A percentile compares a stretch with the other conserved stretches of the same genome.
These are phyloP conservation scores for Eurystomus gularis DNA, from an alignment of 2,113 vertebrate species.

Conservation along the genomic window DNA sequence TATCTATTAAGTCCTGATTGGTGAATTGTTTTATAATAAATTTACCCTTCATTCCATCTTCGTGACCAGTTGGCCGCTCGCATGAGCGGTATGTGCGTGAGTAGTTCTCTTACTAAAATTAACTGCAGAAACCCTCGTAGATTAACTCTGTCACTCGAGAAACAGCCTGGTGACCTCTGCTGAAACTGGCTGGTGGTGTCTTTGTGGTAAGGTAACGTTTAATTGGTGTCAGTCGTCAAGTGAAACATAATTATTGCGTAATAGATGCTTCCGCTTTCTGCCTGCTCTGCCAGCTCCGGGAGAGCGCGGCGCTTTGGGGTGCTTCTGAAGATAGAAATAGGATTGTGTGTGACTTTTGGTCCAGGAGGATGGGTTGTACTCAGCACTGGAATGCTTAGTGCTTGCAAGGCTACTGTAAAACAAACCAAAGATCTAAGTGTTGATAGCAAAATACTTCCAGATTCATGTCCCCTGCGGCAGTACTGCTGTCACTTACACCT, in stretches of 20 bases:
- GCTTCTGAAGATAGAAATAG: background rate
- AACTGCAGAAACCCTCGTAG: background rate
- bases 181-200: background rate
- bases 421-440: background rate
- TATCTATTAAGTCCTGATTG: background rate
- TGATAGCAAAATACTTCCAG: background rate
- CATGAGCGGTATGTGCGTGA: background rate
- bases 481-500: background rate
- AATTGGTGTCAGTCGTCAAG: background rate
- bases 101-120: slow-evolving; percentile 5
- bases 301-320: background rate
- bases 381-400: background rate
- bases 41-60: background rate
- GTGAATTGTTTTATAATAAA: background rate
- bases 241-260: background rate
- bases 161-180: background rate
- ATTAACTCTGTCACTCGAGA: slow-evolving; percentile 5
- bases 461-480: background rate
- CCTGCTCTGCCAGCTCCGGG: background rate
- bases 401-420: background rate
- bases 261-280: background rate
- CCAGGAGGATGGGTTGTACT: background rate
- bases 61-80: background rate
- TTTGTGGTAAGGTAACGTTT: background rate
- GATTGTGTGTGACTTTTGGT: background rate